These are phyloP conservation scores for Laticauda laticaudata DNA, from an alignment of 2,113 vertebrate species.

Conservation along the genomic window DNA sequence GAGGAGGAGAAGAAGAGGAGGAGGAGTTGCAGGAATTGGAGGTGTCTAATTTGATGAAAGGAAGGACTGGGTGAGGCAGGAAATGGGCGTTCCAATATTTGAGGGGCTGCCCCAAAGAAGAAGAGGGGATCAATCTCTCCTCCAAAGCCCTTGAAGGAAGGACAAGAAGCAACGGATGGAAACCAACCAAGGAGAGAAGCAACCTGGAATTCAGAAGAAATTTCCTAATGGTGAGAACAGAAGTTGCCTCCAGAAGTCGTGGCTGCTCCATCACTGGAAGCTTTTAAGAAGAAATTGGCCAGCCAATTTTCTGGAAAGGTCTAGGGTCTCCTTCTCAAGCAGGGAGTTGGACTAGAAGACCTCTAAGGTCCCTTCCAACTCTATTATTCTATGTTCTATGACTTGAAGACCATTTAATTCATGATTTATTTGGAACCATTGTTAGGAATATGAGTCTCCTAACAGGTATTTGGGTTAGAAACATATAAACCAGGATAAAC, in stretches of 20 bases:
- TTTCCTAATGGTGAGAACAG: fast-evolving
- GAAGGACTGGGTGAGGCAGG: neutral
- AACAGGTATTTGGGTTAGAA: too few species aligned
- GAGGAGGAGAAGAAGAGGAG: too few species aligned
- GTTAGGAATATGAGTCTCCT: too few species aligned
- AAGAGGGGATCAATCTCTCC: fast-evolving
- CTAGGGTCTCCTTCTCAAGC: neutral
- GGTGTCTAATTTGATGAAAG: neutral
- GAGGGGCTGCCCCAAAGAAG: neutral
- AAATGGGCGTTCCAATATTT: neutral
- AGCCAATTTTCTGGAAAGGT: neutral
- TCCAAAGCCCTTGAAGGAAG: neutral
- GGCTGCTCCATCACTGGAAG: neutral
- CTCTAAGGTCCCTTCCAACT: neutral
- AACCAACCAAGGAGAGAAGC: neutral
- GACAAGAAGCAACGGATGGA: neutral
- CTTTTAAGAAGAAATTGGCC: neutral
- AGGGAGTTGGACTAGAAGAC: neutral
- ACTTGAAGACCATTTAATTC: neutral
- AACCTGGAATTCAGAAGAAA: neutral
- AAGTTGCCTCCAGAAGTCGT: neutral
- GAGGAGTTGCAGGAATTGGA: neutral
- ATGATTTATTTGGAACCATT: neutral
- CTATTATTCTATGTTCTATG: neutral
- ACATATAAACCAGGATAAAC: too few species aligned